Percentiles rank a stretch among this genome's conserved stretches.
Evolutionary conservation across 1,140 invertebrate genomes (phyloP).

Genomic region (Sycophaga agraensis): DNA sequence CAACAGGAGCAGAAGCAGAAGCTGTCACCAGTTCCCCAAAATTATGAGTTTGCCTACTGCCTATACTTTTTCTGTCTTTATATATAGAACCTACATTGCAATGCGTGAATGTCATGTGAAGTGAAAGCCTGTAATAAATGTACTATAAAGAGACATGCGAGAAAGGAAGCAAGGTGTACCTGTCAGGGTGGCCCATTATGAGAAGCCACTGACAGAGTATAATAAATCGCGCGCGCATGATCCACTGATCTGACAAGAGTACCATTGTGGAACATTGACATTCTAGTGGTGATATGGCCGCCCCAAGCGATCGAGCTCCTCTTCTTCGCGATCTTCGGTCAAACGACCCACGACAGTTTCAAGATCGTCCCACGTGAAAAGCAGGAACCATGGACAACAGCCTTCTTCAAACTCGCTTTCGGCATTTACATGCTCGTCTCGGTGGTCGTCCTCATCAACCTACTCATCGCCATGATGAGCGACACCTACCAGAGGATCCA

Average conservation of each 20-base stretch:
- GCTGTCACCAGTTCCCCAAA: too few relatives aligned
- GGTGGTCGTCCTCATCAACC: slow-evolving; percentile 97
- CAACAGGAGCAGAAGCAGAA: too few relatives aligned
- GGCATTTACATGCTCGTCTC: slow-evolving; percentile 98
- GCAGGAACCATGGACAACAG: slow-evolving; percentile 75
- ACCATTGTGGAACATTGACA: slow-evolving; percentile 54
- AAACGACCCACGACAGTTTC: slow-evolving; percentile 85
- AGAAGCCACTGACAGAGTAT: too few relatives aligned
- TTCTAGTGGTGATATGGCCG: slow-evolving; percentile 85
- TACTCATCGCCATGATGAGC: slow-evolving; percentile 99
- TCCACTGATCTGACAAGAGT: slow-evolving; percentile 32
- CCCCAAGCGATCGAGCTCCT: slow-evolving; percentile 92
- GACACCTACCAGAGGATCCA: slow-evolving; percentile 99
- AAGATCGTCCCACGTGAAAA: slow-evolving; percentile 56
- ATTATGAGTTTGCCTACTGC: too few relatives aligned
- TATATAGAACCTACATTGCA: too few relatives aligned
- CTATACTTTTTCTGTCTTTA: too few relatives aligned
- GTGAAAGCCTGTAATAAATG: too few relatives aligned
- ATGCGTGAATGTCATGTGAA: too few relatives aligned
- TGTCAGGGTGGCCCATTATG: too few relatives aligned
- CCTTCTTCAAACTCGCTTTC: slow-evolving; percentile 80
- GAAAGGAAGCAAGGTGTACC: too few relatives aligned
- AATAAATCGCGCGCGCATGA: too few relatives aligned
- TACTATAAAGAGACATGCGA: too few relatives aligned
- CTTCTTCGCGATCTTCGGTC: slow-evolving; percentile 98